These are phyloP conservation scores for Ascaphus truei DNA, from an alignment of 2,113 vertebrate species.

Conservation along the genomic window DNA sequence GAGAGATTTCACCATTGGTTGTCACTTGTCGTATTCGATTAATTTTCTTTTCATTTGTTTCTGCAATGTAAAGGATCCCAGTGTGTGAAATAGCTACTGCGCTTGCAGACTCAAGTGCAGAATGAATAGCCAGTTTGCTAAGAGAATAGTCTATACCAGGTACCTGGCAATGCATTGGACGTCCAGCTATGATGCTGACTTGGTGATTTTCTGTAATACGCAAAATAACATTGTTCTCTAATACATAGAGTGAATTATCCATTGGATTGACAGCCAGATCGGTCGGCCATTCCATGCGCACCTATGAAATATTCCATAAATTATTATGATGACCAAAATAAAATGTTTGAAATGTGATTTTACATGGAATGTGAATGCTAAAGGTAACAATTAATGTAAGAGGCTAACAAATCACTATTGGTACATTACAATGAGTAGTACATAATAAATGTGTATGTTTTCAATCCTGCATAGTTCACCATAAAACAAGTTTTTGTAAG, in stretches of 20 bases:
- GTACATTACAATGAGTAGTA: too few relatives aligned
- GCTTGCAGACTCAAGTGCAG: slow-evolving; percentile 93
- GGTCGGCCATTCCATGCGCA: slow-evolving; percentile 97
- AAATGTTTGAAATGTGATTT: slow-evolving; percentile 46
- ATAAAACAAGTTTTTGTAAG: too few relatives aligned
- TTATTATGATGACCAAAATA: slow-evolving; percentile 16
- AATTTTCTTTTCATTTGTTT: slow-evolving; percentile 98
- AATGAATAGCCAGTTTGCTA: slow-evolving; percentile 95
- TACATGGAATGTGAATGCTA: too few relatives aligned
- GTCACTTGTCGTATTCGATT: slow-evolving; percentile 92
- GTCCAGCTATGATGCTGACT: slow-evolving; percentile 96
- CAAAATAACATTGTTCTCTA: slow-evolving; percentile 97
- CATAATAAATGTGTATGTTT: too few relatives aligned
- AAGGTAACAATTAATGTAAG: too few relatives aligned
- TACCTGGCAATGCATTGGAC: slow-evolving; percentile 98
- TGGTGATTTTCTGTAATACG: slow-evolving; percentile 98
- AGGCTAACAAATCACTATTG: too few relatives aligned
- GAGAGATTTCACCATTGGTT: slow-evolving; percentile 93
- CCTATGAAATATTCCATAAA: slow-evolving; percentile 64
- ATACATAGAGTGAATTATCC: slow-evolving; percentile 96
- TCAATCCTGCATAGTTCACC: too few relatives aligned
- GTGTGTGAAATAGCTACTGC: slow-evolving; percentile 93
- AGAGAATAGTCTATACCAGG: slow-evolving; percentile 98
- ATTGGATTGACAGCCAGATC: slow-evolving; percentile 97
- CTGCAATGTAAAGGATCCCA: slow-evolving; percentile 92